Evolutionary conservation across 2,888 invertebrate genomes (phyloP), one percentile per base, ranked within the genome.

Genomic region (Incurvaria masculella): DNA sequence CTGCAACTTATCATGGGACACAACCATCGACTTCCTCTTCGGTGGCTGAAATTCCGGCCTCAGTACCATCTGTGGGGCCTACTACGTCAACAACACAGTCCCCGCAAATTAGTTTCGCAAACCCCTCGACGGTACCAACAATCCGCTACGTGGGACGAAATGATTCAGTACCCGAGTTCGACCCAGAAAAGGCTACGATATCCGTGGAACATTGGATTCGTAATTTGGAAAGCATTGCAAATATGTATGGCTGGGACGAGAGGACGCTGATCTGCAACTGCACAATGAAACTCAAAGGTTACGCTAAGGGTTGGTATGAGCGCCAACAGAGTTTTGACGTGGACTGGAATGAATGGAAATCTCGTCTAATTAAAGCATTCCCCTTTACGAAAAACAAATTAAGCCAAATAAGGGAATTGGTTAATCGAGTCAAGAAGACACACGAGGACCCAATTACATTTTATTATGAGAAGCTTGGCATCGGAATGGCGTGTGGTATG

Each of bases 181-280:
- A 53, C 21, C 51, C 52, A 10, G 51, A 53, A 45, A 45, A 33
- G 11, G 38, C 47, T 10, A 27, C 49, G 16, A 44, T 54, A 2
- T 48, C 56, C 5, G 49, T 53, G 19, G 50, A 49, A 27, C 54
- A 52, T 16, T 57, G 57, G 57, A 48, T 55, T 11, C 38, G 52
- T 11, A 57, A 52, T 40, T 38, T 57, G 21, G 57, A 56, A 21
- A 48, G 47, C 41, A 46, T 47, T 11, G 51, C 53, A 33, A 52
- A 45, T 8, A 51, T 55, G 49, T 51, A 54, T 50, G 51, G 49
- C 11, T 57, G 56, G 56, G 53, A 57, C 45, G 52, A 57, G 38
- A 42, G 48, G 3, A 56, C 54, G 3, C 21, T 53, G 10, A 51
- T 57, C 17, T 54, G 55, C 23, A 53, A 56, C 21, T 54, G 52